A percentile compares a stretch with the other conserved stretches of the same genome.
These are phyloP conservation scores for Chunga burmeisteri DNA, from an alignment of 2,113 vertebrate species.

Conservation along the genomic window DNA sequence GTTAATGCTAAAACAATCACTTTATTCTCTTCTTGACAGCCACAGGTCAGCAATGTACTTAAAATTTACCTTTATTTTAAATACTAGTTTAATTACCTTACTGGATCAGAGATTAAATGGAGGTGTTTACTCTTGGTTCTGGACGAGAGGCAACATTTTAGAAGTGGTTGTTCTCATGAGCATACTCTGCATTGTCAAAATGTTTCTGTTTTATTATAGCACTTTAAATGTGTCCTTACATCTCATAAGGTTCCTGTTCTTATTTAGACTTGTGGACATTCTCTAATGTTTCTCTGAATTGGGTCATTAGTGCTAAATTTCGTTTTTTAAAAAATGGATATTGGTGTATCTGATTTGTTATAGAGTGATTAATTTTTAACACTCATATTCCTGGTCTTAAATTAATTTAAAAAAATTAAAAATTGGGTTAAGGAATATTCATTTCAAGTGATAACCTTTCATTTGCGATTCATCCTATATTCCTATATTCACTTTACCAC, in stretches of 20 bases:
- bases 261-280: not conserved
- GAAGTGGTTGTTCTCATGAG: not conserved
- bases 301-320: not conserved
- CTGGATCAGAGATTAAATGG: not conserved
- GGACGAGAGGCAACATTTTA: not conserved
- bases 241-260: not conserved
- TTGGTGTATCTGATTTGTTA: not conserved
- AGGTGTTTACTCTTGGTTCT: not conserved
- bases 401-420: not conserved
- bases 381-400: not conserved
- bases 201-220: not conserved
- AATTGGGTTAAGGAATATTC: not conserved
- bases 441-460: not conserved
- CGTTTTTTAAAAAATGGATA: not conserved
- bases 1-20: not conserved
- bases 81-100: not conserved
- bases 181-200: not conserved
- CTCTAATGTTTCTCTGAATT: not conserved
- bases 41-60: not conserved
- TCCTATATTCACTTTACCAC: not conserved
- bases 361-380: not conserved
- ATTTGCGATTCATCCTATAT: not conserved
- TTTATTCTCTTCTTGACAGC: not conserved
- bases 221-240: not conserved
- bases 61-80: not conserved